Base-by-base conservation (phyloP, 23 tunicate species). In the Pegea sp. region DNA sequence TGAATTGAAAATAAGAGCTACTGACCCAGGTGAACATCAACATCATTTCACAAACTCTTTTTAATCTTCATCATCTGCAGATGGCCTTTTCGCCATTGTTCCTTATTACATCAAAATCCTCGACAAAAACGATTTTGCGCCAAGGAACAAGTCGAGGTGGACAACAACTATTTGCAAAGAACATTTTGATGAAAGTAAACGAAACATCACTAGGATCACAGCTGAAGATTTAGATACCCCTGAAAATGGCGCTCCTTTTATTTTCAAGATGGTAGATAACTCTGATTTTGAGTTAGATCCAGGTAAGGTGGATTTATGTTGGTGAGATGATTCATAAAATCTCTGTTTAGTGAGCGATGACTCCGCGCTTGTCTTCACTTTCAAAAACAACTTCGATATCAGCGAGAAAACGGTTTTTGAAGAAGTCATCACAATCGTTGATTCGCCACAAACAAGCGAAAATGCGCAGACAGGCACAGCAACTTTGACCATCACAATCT, bases 191-290 rank as follows among this genome's bases (percentile, higher is more conserved):
- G n/a, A n/a, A n/a, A n/a, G n/a, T n/a, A 49, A 50, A 1, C 26
- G 50, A 2, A 57, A 48, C 25, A 64, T 68, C 19, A 68, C 64
- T n/a, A 34, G 20, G 20, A 56, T 84, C 21, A 34, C 44, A 7
- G 74, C 38, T 3, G 44, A 22, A 16, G 95, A 84, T 43, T 29
- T 28, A 26, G 95, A 84, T 29, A 33, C 69, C 16, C 21, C 64
- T 18, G 48, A 22, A 2, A 76, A 76, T 33, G 88, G 88, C 5
- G 65, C 88, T 26, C 69, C 88, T 13, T 76, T 68, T 26, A 33
- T 53, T n/a, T 53, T 61, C 52, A 58, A 28, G 3, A 22, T 61
- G 6, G 1, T 56, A n/a, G 64, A 58, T 21, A 20, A 25, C 18
- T 31, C 57, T 16, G 57, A 59, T 0, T 19, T 28, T 25, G 44